Evolutionary conservation across 2,888 invertebrate genomes (phyloP).

Genomic region (Exocentrus adspersus): DNA sequence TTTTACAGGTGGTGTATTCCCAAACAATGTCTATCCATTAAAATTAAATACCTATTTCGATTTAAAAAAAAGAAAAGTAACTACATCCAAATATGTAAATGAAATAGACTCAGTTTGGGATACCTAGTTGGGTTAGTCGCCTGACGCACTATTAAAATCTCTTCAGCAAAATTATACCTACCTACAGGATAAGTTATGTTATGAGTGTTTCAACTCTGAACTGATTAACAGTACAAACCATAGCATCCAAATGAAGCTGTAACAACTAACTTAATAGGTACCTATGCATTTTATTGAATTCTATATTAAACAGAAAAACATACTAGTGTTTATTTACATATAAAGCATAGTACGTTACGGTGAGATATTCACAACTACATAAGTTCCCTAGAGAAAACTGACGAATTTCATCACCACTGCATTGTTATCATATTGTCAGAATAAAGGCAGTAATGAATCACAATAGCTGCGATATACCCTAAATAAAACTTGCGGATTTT

Average conservation of each 20-base stretch:
- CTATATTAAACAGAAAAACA: conserved; percentile 3
- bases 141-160: too few relatives aligned
- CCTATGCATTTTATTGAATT: neutral
- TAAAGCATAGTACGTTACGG: conserved; percentile 10
- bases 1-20: too few relatives aligned
- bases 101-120: too few relatives aligned
- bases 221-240: neutral
- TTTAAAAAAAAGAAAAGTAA: too few relatives aligned
- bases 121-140: too few relatives aligned
- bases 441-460: conserved; percentile 16
- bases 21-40: too few relatives aligned
- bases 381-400: conserved; percentile 57
- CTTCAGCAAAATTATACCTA: neutral
- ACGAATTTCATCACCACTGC: conserved; percentile 50
- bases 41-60: too few relatives aligned
- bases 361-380: conserved; percentile 26
- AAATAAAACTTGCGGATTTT: conserved; percentile 16
- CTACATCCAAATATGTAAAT: too few relatives aligned
- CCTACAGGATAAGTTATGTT: too few relatives aligned
- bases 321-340: conserved; percentile 1
- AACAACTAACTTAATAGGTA: neutral
- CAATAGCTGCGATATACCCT: conserved; percentile 14
- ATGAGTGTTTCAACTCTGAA: too few relatives aligned
- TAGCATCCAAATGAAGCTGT: neutral
- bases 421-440: conserved; percentile 31